Percentiles rank a stretch among this genome's conserved stretches.
Conservation (phyloP, 2,113 vertebrate species). For the Eupsittula cactorum region DNA sequence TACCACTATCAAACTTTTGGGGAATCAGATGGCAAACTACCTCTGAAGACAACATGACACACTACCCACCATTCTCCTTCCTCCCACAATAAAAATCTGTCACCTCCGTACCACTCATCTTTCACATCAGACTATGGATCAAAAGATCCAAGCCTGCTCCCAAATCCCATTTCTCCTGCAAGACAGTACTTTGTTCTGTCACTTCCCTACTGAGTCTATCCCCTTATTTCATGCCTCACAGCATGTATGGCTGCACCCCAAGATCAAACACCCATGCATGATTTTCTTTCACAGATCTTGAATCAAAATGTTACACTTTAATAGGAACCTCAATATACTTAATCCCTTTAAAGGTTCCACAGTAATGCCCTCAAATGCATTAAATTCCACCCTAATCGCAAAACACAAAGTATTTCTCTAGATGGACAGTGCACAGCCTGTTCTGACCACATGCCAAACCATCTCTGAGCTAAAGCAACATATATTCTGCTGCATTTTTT, state of each 20-base stretch:
- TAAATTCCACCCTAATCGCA: constrained; percentile 49
- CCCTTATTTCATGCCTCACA: constrained; percentile 71
- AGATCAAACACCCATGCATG: constrained; percentile 71
- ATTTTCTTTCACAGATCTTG: constrained; percentile 72
- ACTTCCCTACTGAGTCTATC: constrained; percentile 68
- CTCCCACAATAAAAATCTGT: constrained; percentile 47
- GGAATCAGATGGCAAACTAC: constrained; percentile 33
- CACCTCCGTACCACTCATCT: constrained; percentile 50
- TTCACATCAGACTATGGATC: constrained; percentile 58
- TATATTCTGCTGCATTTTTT: neutral
- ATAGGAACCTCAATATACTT: constrained; percentile 62
- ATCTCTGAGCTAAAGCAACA: neutral
- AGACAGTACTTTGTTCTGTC: constrained; percentile 71
- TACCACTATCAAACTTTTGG: neutral
- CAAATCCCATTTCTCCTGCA: constrained; percentile 73
- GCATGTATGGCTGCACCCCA: constrained; percentile 67
- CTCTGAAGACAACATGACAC: constrained; percentile 17
- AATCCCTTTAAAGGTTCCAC: constrained; percentile 65
- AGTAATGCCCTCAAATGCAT: constrained; percentile 57
- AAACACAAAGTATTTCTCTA: constrained; percentile 45
- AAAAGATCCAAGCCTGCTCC: constrained; percentile 63
- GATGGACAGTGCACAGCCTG: constrained; percentile 4
- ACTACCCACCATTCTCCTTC: constrained; percentile 16
- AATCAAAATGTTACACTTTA: constrained; percentile 69
- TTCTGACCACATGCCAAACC: constrained; percentile 26